These are phyloP conservation scores for Ligdia adustata DNA, from an alignment of 2,888 invertebrate genomes.

Conservation along the genomic window DNA sequence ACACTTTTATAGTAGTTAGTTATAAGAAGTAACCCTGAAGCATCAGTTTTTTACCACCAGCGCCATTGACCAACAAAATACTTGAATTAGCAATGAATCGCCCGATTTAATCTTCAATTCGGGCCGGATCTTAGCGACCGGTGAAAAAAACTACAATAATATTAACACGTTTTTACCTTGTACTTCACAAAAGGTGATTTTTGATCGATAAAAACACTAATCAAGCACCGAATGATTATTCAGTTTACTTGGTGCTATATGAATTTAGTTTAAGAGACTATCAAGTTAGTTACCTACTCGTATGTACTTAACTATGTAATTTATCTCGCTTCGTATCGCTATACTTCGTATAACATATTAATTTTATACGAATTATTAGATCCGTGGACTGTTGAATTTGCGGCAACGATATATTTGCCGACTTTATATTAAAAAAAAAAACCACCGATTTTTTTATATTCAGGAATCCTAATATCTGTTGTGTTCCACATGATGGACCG, in stretches of 20 bases:
- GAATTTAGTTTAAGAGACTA: constrained; percentile 10
- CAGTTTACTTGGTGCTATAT: constrained; percentile 17
- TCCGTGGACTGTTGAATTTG: too few relatives aligned
- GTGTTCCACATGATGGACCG: too few relatives aligned
- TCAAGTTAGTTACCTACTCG: too few relatives aligned
- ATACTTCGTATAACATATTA: too few relatives aligned
- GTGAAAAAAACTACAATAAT: constrained; percentile 33
- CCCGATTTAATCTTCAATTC: constrained; percentile 29
- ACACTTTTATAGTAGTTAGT: too few relatives aligned
- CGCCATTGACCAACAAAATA: constrained; percentile 12
- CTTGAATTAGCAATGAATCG: constrained; percentile 26
- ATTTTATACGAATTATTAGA: too few relatives aligned
- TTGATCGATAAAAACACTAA: constrained; percentile 33
- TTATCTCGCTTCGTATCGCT: too few relatives aligned
- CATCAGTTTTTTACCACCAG: neutral
- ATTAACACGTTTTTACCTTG: constrained; percentile 35
- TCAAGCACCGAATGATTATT: constrained; percentile 34
- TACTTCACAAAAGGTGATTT: constrained; percentile 25
- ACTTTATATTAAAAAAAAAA: too few relatives aligned
- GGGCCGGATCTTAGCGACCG: constrained; percentile 30
- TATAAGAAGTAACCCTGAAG: neutral
- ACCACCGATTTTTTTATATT: too few relatives aligned
- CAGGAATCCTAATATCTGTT: too few relatives aligned
- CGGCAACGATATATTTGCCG: too few relatives aligned
- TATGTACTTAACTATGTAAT: too few relatives aligned